These are phyloP conservation scores for Melanostoma mellinum DNA, from an alignment of 2,888 invertebrate species.

Conservation along the genomic window DNA sequence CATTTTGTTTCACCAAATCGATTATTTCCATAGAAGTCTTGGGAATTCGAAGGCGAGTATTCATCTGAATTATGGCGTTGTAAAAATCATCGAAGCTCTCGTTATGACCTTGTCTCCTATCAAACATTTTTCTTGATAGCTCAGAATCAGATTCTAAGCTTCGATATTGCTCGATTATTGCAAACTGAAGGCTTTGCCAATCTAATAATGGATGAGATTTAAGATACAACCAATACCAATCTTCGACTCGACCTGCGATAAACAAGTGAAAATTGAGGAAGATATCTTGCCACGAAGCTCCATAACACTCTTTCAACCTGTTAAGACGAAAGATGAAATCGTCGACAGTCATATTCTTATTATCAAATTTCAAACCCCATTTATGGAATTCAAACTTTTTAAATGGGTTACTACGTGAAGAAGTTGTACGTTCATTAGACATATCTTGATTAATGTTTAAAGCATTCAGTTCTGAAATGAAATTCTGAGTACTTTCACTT, in stretches of 20 bases:
- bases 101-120: no score
- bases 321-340: not conserved
- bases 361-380: not conserved
- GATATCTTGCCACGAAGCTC: slow-evolving; percentile 1
- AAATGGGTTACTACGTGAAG: not conserved
- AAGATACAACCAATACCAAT: not conserved
- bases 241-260: not conserved
- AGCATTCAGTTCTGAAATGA: not conserved
- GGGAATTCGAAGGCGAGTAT: no score
- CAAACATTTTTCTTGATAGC: no score
- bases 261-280: slow-evolving; percentile 1
- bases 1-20: not conserved
- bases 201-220: not conserved
- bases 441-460: slow-evolving; percentile 3
- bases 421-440: not conserved
- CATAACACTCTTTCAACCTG: not conserved
- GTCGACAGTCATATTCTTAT: not conserved
- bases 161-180: no score
- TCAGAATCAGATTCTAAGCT: no score
- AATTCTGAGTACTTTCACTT: no score
- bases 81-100: not conserved
- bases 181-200: not conserved
- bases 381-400: slow-evolving; percentile 1
- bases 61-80: not conserved
- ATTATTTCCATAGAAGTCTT: no score